Conservation (phyloP, 2,888 invertebrate genomes). For the Aphodius sticticus region DNA sequence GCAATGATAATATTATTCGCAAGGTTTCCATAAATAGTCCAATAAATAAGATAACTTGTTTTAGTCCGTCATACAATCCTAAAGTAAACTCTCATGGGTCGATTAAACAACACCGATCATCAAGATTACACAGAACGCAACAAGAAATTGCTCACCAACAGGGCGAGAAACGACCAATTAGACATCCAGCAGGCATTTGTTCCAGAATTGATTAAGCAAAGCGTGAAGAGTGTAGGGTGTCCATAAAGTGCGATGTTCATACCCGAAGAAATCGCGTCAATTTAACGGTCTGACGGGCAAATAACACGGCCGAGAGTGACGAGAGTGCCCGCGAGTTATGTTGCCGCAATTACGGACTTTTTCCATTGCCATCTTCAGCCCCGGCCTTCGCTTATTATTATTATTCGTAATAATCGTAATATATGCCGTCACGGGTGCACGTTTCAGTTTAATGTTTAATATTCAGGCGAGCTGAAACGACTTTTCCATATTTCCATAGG, state of each 20-base stretch:
- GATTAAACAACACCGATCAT: background rate
- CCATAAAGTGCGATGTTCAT: background rate
- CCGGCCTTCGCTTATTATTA: background rate
- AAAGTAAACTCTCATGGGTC: no score
- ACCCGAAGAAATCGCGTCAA: background rate
- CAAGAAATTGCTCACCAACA: background rate
- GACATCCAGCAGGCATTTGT: slow-evolving; percentile 4
- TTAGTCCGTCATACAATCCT: no score
- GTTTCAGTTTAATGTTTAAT: background rate
- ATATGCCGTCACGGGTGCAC: background rate
- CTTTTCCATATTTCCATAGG: background rate
- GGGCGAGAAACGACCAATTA: background rate
- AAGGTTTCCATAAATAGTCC: no score
- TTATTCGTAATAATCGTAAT: slow-evolving; percentile 4
- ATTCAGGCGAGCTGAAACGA: background rate
- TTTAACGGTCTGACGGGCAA: slow-evolving; percentile 4
- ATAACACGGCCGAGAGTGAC: background rate
- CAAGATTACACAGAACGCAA: background rate
- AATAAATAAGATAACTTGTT: no score
- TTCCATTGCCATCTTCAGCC: background rate
- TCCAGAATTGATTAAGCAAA: slow-evolving; percentile 4
- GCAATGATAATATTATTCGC: no score
- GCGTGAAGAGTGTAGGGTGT: slow-evolving; percentile 4
- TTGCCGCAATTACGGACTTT: background rate
- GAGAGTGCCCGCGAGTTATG: slow-evolving; percentile 4